A percentile compares a stretch with the other conserved stretches of the same genome.
Conservation (phyloP, 2,113 vertebrate genomes). For the Pterocles burchelli region DNA sequence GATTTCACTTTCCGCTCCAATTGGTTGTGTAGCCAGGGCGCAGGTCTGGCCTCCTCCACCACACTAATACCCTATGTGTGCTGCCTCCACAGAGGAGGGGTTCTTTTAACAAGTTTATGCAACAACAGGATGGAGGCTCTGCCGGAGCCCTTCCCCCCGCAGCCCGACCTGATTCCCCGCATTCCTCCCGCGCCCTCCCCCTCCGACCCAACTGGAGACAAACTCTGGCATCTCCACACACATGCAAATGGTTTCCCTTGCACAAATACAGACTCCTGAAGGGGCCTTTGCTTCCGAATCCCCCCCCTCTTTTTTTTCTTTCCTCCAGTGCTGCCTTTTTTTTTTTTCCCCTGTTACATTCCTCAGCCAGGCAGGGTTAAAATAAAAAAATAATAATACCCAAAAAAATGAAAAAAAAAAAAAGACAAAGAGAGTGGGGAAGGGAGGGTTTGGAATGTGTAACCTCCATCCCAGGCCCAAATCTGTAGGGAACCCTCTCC, state of each 20-base stretch:
- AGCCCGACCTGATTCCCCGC: constrained; percentile 84
- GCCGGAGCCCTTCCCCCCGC: constrained; percentile 74
- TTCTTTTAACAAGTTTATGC: constrained; percentile 78
- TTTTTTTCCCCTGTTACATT: neutral
- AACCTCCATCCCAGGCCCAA: constrained; percentile 45
- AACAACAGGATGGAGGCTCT: constrained; percentile 73
- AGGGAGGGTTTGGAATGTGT: constrained; percentile 61
- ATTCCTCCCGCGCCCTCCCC: constrained; percentile 84
- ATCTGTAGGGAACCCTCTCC: neutral
- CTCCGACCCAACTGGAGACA: constrained; percentile 74
- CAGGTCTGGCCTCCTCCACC: constrained; percentile 54
- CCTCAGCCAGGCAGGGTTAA: constrained; percentile 26
- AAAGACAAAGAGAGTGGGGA: neutral
- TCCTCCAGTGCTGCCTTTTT: neutral
- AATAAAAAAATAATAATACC: neutral
- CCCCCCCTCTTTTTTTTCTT: neutral
- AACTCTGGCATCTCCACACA: constrained; percentile 81
- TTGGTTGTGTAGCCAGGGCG: constrained; percentile 59
- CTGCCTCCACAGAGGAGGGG: constrained; percentile 70
- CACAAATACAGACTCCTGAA: constrained; percentile 67
- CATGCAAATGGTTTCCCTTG: constrained; percentile 72
- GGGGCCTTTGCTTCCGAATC: constrained; percentile 70
- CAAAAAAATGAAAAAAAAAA: neutral
- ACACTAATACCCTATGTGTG: constrained; percentile 59
- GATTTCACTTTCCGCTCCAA: constrained; percentile 71